Conservation (phyloP, 37 sponge, comb jelly and placozoan species). For the Petrosia ficiformis region DNA sequence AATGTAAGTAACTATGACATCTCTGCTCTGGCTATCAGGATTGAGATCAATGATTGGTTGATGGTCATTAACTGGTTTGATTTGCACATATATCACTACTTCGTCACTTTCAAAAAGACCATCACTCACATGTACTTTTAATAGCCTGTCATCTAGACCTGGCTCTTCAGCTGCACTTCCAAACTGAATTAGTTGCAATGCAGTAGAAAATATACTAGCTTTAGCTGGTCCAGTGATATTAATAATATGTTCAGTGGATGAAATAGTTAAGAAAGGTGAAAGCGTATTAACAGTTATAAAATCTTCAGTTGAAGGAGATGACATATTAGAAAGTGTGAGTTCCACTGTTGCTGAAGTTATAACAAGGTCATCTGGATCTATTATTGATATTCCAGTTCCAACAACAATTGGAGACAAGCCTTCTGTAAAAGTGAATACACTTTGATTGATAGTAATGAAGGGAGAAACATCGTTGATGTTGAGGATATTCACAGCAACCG, state of each 20-base stretch:
- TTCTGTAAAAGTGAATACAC: slow-evolving; percentile 40
- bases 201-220: neutral
- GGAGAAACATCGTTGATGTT: slow-evolving; percentile 38
- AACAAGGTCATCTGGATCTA: slow-evolving; percentile 42
- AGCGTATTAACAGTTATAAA: slow-evolving; percentile 28
- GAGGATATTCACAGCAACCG: slow-evolving; percentile 19
- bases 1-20: neutral
- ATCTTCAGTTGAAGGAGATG: slow-evolving; percentile 14
- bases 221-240: slow-evolving; percentile 5
- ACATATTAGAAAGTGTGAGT: slow-evolving; percentile 8
- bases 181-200: slow-evolving; percentile 31
- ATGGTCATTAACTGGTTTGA: slow-evolving; percentile 24
- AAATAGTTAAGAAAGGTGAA: slow-evolving; percentile 9
- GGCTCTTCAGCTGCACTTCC: slow-evolving; percentile 49
- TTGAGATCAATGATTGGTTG: slow-evolving; percentile 9
- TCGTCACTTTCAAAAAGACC: slow-evolving; percentile 28
- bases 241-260: neutral
- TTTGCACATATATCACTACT: neutral
- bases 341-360: slow-evolving; percentile 22
- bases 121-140: slow-evolving; percentile 30
- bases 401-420: slow-evolving; percentile 24
- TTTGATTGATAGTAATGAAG: neutral
- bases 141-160: neutral
- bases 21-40: neutral
- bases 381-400: slow-evolving; percentile 25